Evolutionary conservation across 1,140 invertebrate species (phyloP), one percentile per base, ranked within the genome.

Genomic region (Hormaphis cornu): DNA sequence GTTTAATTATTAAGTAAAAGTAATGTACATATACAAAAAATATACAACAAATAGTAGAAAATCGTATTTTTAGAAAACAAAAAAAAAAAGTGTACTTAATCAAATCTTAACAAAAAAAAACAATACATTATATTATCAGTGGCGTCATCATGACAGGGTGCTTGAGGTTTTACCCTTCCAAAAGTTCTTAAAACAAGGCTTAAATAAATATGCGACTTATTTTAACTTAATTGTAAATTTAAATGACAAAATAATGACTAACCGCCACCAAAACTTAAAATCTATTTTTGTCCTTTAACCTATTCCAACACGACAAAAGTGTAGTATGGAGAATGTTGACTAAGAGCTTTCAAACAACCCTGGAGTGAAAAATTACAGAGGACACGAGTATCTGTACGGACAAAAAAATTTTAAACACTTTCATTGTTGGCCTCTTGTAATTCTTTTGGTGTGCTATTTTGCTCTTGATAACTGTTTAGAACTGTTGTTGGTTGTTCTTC

Each of bases 11-110:
- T 63, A 44, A 44, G 58, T 46, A 18, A 44, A 16, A 63, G 22
- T 0, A 46, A 30, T 63, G 58, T 63, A 63, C n/a, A 63, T 63
- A 63, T 30, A n/a, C n/a, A n/a, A 46, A 44, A 63, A 28, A 63
- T 63, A 63, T 63, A 44, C 18, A 30, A 63, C 1, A 14, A 63
- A 63, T 28, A 61, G 14, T 40, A 61, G 22, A 37, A 12, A 28
- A 63, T 44, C 16, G 1, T 20, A 26, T 46, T 0, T 56, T 24
- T 3, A n/a, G n/a, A n/a, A n/a, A n/a, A n/a, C n/a, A n/a, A n/a
- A n/a, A n/a, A n/a, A n/a, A n/a, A n/a, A n/a, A n/a, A n/a, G n/a
- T n/a, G n/a, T n/a, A n/a, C n/a, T n/a, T n/a, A n/a, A n/a, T n/a
- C n/a, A n/a, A n/a, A n/a, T n/a, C n/a, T n/a, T n/a, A n/a, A n/a